A percentile compares a stretch with the other conserved stretches of the same genome.
Evolutionary conservation across 2,113 vertebrate species (phyloP).

Genomic region (Ctenodactylus gundi): DNA sequence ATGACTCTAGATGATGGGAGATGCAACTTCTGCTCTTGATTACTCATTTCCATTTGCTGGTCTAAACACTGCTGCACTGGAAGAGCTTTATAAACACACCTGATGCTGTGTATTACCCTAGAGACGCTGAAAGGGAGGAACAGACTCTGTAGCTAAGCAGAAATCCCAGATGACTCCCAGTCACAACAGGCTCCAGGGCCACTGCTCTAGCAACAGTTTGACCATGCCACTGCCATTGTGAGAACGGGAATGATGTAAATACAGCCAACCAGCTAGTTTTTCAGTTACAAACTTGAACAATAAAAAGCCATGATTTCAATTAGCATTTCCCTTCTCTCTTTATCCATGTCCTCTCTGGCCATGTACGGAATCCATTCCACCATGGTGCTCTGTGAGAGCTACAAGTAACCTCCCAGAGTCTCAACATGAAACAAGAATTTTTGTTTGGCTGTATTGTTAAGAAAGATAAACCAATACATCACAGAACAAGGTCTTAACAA

Average conservation of each 20-base stretch:
- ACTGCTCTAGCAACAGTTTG: not conserved
- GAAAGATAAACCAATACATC: not conserved
- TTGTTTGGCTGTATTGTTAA: not conserved
- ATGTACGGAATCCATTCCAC: not conserved
- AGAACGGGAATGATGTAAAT: not conserved
- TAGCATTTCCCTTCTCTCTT: not conserved
- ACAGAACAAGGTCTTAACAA: not conserved
- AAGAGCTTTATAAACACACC: not conserved
- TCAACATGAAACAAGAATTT: not conserved
- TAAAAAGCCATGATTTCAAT: not conserved
- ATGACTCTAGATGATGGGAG: not conserved
- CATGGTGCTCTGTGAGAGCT: not conserved
- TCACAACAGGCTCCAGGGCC: not conserved
- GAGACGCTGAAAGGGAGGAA: not conserved
- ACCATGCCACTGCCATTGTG: not conserved
- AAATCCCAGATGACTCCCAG: slow-evolving; percentile 14
- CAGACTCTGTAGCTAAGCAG: slow-evolving; percentile 18
- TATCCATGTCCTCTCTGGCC: not conserved
- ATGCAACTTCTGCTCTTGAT: not conserved
- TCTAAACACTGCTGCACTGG: not conserved
- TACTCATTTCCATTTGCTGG: not conserved
- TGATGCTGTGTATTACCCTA: not conserved
- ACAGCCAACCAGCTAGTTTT: not conserved
- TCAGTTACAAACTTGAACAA: slow-evolving; percentile 17
- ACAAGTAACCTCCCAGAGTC: not conserved